Evolutionary conservation across 2,113 vertebrate genomes (phyloP).

Genomic region (Ursus arctos): DNA sequence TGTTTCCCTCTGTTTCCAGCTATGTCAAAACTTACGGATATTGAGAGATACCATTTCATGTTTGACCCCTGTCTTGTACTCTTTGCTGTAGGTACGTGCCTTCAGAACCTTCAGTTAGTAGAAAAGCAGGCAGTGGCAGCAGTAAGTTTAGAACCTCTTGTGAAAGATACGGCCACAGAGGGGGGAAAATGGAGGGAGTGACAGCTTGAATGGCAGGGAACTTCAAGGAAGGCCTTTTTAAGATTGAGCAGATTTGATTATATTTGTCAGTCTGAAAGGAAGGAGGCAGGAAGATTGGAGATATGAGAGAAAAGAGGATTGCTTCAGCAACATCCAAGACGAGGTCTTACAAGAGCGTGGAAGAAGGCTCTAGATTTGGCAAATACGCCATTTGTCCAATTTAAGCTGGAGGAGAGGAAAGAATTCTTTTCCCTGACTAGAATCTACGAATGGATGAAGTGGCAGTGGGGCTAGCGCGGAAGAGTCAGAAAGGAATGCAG

Average conservation of each 20-base stretch:
- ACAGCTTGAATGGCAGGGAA: neutral
- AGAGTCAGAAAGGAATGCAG: neutral
- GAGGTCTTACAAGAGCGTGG: neutral
- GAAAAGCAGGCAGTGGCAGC: neutral
- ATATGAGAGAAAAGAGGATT: neutral
- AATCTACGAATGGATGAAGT: neutral
- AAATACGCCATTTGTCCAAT: neutral
- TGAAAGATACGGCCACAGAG: neutral
- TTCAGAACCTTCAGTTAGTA: neutral
- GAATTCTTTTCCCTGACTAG: neutral
- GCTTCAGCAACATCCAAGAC: neutral
- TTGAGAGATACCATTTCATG: neutral
- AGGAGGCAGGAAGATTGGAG: neutral
- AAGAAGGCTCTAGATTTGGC: neutral
- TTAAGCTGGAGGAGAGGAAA: neutral
- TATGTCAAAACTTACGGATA: rapidly evolving
- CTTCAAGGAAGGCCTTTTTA: neutral
- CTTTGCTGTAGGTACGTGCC: neutral
- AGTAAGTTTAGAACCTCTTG: neutral
- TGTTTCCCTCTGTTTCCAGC: neutral
- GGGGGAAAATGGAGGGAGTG: neutral
- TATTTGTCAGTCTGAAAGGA: neutral
- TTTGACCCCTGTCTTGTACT: neutral
- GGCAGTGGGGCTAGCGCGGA: neutral
- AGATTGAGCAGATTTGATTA: neutral